These are phyloP conservation scores for Myxocyprinus asiaticus DNA, from an alignment of 2,113 vertebrate species.

Conservation along the genomic window DNA sequence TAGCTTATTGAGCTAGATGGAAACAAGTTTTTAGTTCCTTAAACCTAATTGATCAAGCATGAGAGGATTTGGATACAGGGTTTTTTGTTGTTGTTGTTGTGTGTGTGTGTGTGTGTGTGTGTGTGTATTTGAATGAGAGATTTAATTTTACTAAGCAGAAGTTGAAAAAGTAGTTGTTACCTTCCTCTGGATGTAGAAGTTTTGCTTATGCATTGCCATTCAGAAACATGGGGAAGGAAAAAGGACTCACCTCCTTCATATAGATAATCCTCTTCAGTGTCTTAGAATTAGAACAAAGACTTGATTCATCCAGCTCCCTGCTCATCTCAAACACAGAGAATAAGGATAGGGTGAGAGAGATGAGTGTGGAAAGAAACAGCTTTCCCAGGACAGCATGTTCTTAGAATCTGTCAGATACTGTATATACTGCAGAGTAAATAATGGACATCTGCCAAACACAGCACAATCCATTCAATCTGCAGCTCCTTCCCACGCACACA, in stretches of 20 bases:
- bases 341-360: neutral
- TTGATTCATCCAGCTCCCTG: slow-evolving; percentile 25
- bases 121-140: neutral
- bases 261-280: slow-evolving; percentile 21
- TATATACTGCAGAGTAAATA: slow-evolving; percentile 53
- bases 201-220: neutral
- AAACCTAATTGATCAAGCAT: too few relatives aligned
- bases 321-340: slow-evolving; percentile 9
- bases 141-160: neutral
- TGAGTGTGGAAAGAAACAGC: neutral
- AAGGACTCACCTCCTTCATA: slow-evolving; percentile 1
- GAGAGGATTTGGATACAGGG: too few relatives aligned
- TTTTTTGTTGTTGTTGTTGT: too few relatives aligned
- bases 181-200: neutral
- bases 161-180: neutral
- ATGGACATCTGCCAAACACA: slow-evolving; percentile 39
- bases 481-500: slow-evolving; percentile 13
- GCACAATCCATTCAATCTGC: neutral
- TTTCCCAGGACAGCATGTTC: slow-evolving; percentile 47
- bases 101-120: too few relatives aligned
- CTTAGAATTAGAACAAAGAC: slow-evolving; percentile 6
- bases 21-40: too few relatives aligned
- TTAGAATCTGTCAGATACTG: slow-evolving; percentile 45
- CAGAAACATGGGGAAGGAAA: neutral
- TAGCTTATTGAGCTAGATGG: too few relatives aligned